Conservation (phyloP, 2,797 vertebrate species). For the Eutrigla gurnardus region DNA sequence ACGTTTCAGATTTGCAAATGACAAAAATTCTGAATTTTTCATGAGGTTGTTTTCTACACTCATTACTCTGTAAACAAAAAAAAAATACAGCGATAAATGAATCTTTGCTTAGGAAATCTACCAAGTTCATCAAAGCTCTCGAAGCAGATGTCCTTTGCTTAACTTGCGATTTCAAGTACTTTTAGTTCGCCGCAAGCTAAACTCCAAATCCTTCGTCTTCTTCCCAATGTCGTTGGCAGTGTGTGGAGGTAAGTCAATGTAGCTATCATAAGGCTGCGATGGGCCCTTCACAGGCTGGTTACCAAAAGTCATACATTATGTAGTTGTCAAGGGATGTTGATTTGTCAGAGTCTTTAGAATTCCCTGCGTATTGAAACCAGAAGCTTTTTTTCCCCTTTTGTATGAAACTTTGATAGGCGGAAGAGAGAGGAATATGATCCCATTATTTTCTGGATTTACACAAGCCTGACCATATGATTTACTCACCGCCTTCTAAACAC, state of each 20-base stretch:
- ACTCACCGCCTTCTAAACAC: constrained; percentile 78
- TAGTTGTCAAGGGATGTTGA: constrained; percentile 83
- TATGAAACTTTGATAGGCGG: constrained; percentile 84
- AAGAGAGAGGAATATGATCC: constrained; percentile 84
- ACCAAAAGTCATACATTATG: constrained; percentile 86
- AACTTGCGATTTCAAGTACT: constrained; percentile 54
- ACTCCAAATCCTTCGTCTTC: constrained; percentile 44
- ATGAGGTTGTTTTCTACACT: constrained; percentile 35
- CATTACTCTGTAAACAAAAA: constrained; percentile 40
- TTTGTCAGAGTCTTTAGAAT: constrained; percentile 83
- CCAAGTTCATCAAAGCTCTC: constrained; percentile 49
- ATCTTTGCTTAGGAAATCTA: constrained; percentile 44
- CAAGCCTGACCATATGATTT: constrained; percentile 85
- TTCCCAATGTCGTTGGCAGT: constrained; percentile 78
- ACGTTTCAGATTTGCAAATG: constrained; percentile 50
- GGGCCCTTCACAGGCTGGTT: constrained; percentile 79
- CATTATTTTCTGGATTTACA: constrained; percentile 85
- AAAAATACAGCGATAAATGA: constrained; percentile 30
- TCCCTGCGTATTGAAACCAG: constrained; percentile 77
- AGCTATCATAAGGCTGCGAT: constrained; percentile 85
- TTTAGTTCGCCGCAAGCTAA: constrained; percentile 42
- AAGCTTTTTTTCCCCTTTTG: constrained; percentile 80
- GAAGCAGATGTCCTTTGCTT: constrained; percentile 54
- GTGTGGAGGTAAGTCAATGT: constrained; percentile 83
- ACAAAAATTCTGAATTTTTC: constrained; percentile 50